Evolutionary conservation across 2,888 invertebrate species (phyloP), one percentile per base, ranked within the genome.

Genomic region (Nemotelus nigrinus): DNA sequence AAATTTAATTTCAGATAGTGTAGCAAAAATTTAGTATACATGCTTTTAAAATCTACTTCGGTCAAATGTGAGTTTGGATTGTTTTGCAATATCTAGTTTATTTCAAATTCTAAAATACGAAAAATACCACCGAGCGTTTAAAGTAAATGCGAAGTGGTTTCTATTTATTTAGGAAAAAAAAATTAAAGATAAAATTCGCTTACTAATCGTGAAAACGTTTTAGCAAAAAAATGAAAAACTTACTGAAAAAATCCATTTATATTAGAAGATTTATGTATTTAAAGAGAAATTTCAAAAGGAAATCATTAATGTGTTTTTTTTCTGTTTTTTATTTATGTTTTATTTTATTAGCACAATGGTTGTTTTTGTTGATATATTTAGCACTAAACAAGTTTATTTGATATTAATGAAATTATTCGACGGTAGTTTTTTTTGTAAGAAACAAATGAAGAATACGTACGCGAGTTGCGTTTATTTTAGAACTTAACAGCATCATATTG

Each of bases 101-200:
- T 74, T 47, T 74, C 63, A 72, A 60, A 74, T 60, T 63, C n/a
- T 44, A 43, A 67, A 70, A 72, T n/a, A 43, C 39, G 41, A 47
- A 39, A 74, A 50, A 48, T 63, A 48, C 63, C 74, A 63, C 74
- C 74, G 39, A 53, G 70, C 55, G 44, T 70, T 70, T 70, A 70
- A 70, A 70, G 8, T 70, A 70, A 70, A 74, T 74, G 74, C 55
- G 63, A 74, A 60, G 74, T 60, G 74, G 74, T 48, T 55, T 53
- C 43, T 63, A 63, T 43, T 74, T 45, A 74, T 74, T 74, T 74
- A 74, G 48, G 48, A 48, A 63, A 63, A 8, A 60, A 60, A 74
- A 63, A 60, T 57, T 60, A 74, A 74, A 70, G 53, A 25, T 67
- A 55, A 70, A 43, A 7, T 44, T 70, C 55, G 70, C 70, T 70